Base-by-base conservation (phyloP, 2,113 vertebrate genomes). In the Condylura cristata region DNA sequence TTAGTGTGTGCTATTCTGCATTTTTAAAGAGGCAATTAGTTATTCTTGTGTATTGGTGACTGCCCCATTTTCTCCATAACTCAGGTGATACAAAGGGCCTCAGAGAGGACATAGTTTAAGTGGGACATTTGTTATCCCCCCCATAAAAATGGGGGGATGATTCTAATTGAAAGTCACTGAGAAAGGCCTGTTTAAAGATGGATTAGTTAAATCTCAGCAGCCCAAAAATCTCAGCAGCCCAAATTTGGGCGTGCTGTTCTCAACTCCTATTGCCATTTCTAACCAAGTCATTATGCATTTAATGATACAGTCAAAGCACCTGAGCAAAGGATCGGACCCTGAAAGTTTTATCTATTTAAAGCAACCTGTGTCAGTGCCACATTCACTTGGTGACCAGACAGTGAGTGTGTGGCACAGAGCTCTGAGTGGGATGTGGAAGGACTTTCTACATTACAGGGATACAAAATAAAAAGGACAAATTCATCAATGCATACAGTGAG, bases 1-100 rank as follows among this genome's bases (percentile, higher is more conserved):
- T 83, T 91, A 70, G 63, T 58, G n/a, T 66, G 30, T 79, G 87
- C 72, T 53, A 61, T 51, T 89, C 34, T 0, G 28, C 72, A 87
- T 85, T 85, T 94, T 95, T 75, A 95, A 96, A 68, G 46, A 92
- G 81, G 81, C 61, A 94, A 96, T 96, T 96, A 95, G 94, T 94
- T 96, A 93, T 95, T 90, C 65, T 32, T 94, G 60, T 89, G 32
- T 95, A 95, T 89, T 89, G 89, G 79, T 89, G 75, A 92, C 88
- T 95, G 89, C 24, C 63, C 86, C 91, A 91, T 95, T 96, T 97
- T 96, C 89, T 93, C 61, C 66, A 48, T 41, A 91, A 96, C 65
- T 87, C 80, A 37, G 46, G 61, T 91, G 80, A 87, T 74, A 80
- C 28, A 81, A 78, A 95, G 37, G 76, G 37, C 30, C 82, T 86